Conservation (phyloP, 1,140 invertebrate genomes). For the Cryptotermes secundus region DNA sequence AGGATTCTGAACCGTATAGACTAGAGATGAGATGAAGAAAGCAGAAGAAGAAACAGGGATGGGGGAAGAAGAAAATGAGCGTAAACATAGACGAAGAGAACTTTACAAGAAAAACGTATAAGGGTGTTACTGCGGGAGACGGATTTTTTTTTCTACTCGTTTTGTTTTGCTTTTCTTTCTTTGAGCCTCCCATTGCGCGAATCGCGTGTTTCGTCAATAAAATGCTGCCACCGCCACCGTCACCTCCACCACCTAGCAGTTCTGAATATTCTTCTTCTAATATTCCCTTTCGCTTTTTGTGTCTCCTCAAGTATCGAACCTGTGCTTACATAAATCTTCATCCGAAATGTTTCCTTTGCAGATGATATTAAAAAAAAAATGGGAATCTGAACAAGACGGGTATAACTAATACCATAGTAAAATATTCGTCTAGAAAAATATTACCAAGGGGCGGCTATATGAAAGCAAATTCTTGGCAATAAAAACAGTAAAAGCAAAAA, state of each 20-base stretch:
- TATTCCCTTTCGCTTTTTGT: background rate
- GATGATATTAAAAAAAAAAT: too few relatives aligned
- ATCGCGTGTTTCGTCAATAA: background rate
- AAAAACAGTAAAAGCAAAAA: too few relatives aligned
- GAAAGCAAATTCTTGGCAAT: too few relatives aligned
- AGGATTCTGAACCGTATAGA: background rate
- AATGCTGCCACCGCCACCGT: background rate
- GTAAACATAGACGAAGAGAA: background rate
- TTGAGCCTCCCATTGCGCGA: background rate
- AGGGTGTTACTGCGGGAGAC: background rate
- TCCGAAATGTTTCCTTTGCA: background rate
- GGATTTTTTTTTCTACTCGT: background rate
- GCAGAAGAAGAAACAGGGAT: background rate
- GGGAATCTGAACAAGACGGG: too few relatives aligned
- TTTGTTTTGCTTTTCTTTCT: background rate
- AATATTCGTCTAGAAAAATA: too few relatives aligned
- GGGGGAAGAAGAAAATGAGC: slow-evolving; percentile 9
- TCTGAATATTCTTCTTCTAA: background rate
- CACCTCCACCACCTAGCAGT: background rate
- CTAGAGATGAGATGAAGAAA: slow-evolving; percentile 8
- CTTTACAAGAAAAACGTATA: background rate
- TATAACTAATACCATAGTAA: too few relatives aligned
- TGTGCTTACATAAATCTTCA: background rate
- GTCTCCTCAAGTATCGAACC: background rate
- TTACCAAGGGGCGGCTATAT: too few relatives aligned